Evolutionary conservation across 2,888 invertebrate genomes (phyloP).

Genomic region (Mongoloraphidia duomilia): DNA sequence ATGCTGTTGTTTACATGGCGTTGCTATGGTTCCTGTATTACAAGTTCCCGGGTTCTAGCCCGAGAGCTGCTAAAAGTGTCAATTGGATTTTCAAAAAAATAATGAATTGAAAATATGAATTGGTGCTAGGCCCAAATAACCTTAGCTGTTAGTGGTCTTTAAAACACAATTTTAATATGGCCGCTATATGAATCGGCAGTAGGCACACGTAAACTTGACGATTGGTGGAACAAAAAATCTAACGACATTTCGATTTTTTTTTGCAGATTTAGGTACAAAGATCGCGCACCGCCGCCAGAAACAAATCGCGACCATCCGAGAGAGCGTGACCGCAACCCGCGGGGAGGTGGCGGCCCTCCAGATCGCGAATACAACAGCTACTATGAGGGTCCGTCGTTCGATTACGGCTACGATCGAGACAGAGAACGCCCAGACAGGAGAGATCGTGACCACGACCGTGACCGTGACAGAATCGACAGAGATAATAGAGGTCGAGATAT

Average conservation of each 20-base stretch:
- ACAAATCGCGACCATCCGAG: slow-evolving; percentile 3
- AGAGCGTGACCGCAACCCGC: slow-evolving; percentile 4
- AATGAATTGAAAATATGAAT: no score
- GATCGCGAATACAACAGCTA: slow-evolving; percentile 8
- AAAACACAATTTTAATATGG: no score
- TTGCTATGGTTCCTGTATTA: no score
- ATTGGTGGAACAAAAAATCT: no score
- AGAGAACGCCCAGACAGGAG: slow-evolving; percentile 16
- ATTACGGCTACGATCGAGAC: slow-evolving; percentile 21
- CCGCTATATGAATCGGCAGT: no score
- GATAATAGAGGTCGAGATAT: slow-evolving; percentile 14
- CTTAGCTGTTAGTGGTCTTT: no score
- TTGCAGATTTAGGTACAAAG: slow-evolving; percentile 5
- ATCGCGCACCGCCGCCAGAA: slow-evolving; percentile 7
- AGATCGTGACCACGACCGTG: slow-evolving; percentile 23
- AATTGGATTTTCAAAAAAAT: no score
- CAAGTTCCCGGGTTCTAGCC: no score
- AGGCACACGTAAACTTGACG: no score
- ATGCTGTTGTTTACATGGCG: no score
- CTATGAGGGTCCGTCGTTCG: slow-evolving; percentile 15
- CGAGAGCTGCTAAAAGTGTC: no score
- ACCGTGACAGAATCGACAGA: slow-evolving; percentile 16
- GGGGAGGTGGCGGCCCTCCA: not conserved
- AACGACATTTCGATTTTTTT: not conserved
- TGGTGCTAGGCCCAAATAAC: no score